These are phyloP conservation scores for Magallana angulata DNA, from an alignment of 1,140 invertebrate genomes.

Conservation along the genomic window DNA sequence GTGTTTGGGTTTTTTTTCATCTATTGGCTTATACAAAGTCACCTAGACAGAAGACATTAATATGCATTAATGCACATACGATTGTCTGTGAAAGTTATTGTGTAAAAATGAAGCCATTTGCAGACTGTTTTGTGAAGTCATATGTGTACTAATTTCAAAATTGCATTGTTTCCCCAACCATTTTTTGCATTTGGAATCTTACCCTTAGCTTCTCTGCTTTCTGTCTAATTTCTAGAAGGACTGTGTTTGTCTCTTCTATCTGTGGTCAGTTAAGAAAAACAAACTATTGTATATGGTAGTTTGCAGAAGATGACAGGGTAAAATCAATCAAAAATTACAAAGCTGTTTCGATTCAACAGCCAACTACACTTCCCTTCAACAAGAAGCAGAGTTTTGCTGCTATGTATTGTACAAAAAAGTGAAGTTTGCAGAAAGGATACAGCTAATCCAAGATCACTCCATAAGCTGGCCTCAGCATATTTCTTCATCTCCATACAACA, in stretches of 20 bases:
- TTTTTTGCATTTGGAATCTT: conserved; percentile 38
- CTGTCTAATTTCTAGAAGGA: conserved; percentile 64
- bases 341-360: background rate
- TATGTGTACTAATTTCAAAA: no score
- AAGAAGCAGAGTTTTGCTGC: background rate
- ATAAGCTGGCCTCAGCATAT: conserved; percentile 86
- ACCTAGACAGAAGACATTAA: no score
- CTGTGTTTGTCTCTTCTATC: conserved; percentile 65
- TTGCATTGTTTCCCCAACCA: no score
- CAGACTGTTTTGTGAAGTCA: no score
- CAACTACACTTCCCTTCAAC: background rate
- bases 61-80: no score
- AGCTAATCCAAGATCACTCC: conserved; percentile 83
- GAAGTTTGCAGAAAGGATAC: conserved; percentile 62
- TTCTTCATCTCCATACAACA: conserved; percentile 86
- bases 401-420: background rate
- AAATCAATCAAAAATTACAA: no score
- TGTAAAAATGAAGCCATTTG: no score
- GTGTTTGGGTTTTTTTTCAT: no score
- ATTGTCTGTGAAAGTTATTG: no score
- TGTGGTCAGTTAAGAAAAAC: conserved; percentile 19
- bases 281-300: no score
- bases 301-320: no score
- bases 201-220: conserved; percentile 70
- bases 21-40: no score